phyloP scores from a whole-genome alignment of 1,140 invertebrate species.

The Apocrypta bakeri region DNA sequence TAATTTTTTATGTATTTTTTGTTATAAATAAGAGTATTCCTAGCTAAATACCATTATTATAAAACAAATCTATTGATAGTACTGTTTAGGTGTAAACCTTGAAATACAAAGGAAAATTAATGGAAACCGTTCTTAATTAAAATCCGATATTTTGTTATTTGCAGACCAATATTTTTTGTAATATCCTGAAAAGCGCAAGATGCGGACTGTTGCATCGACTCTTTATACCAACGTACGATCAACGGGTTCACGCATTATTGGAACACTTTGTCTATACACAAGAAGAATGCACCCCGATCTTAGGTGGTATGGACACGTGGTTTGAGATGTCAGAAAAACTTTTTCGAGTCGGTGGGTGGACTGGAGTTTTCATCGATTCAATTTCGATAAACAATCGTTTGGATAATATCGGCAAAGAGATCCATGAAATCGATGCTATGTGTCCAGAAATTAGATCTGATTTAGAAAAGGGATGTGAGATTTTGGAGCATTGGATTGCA shows the following conservation, averaged over 20 bases:
- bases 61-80: no score
- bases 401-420: constrained; percentile 56
- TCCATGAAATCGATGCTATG: constrained; percentile 55
- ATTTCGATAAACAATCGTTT: constrained; percentile 58
- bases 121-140: no score
- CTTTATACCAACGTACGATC: constrained; percentile 61
- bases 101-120: background rate
- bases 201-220: constrained; percentile 58
- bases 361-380: constrained; percentile 57
- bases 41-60: no score
- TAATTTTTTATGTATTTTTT: no score
- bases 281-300: constrained; percentile 34
- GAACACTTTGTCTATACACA: constrained; percentile 61
- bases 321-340: background rate
- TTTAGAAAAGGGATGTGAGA: background rate
- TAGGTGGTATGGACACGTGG: background rate
- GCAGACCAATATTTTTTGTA: background rate
- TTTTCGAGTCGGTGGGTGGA: background rate
- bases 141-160: no score
- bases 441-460: constrained; percentile 18
- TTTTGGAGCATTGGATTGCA: constrained; percentile 56
- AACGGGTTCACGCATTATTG: constrained; percentile 54
- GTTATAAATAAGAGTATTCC: no score
- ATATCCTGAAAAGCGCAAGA: background rate
- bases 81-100: no score